phyloP scores from a whole-genome alignment of 2,888 invertebrate species.

The Heliconius erato region DNA sequence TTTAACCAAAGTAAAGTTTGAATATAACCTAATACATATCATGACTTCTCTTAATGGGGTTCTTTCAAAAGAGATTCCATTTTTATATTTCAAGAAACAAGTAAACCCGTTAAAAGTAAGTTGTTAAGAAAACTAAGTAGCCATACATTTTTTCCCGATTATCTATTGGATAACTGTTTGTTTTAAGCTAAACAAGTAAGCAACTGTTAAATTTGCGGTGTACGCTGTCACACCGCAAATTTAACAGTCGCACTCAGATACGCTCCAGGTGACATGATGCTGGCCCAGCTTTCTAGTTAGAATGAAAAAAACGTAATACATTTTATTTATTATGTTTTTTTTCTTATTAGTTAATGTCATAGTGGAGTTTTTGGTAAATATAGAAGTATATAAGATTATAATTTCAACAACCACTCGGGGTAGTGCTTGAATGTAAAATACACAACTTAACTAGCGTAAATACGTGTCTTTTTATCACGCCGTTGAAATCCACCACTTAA shows the following conservation, averaged over 20 bases:
- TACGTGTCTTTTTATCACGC: too few relatives aligned
- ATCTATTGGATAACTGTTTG: conserved; percentile 30
- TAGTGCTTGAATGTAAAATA: too few relatives aligned
- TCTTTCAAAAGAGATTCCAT: neutral
- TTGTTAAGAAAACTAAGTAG: neutral
- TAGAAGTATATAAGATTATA: neutral
- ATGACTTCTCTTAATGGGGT: neutral
- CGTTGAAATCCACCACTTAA: too few relatives aligned
- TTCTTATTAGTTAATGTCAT: neutral
- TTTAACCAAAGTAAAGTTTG: neutral
- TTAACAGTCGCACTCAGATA: conserved; percentile 57
- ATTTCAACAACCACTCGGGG: too few relatives aligned
- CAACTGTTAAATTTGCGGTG: too few relatives aligned
- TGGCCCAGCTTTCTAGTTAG: conserved; percentile 24
- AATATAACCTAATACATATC: neutral
- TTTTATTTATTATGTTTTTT: neutral
- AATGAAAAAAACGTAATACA: too few relatives aligned
- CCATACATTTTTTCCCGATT: conserved; percentile 18
- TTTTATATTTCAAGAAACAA: neutral
- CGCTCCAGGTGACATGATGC: conserved; percentile 58
- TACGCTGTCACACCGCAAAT: conserved; percentile 65
- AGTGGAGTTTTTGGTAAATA: neutral
- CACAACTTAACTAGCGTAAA: too few relatives aligned
- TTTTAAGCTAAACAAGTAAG: conserved; percentile 35
- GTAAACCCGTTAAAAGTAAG: neutral